Percentiles rank a stretch among this genome's conserved stretches.
Conservation (phyloP, 2,888 invertebrate genomes). For the Ganaspis brasiliensis region DNA sequence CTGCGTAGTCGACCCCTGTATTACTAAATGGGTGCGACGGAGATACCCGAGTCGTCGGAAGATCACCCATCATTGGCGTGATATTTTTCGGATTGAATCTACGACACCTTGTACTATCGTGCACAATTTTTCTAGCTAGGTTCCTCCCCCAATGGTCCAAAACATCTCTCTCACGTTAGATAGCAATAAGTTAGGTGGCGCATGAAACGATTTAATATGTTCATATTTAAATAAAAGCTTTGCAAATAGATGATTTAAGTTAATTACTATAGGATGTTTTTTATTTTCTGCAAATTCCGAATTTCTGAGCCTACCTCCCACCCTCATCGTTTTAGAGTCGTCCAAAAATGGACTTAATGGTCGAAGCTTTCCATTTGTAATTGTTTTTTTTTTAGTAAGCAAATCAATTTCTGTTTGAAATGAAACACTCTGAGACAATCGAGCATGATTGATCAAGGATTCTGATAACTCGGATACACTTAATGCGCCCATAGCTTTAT, state of each 20-base stretch:
- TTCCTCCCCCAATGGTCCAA: conserved; percentile 14
- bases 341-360: conserved; percentile 52
- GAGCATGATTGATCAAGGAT: background rate
- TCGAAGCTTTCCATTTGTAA: background rate
- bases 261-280: background rate
- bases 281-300: conserved; percentile 39
- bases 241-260: background rate
- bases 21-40: conserved; percentile 41
- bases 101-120: conserved; percentile 45
- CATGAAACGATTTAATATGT: background rate
- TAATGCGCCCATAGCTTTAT: background rate
- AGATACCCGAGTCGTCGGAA: conserved; percentile 43
- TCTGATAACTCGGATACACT: background rate
- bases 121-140: conserved; percentile 38
- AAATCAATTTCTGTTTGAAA: background rate
- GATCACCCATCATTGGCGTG: conserved; percentile 41
- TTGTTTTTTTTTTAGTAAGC: background rate
- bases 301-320: conserved; percentile 55
- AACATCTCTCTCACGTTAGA: background rate
- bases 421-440: background rate
- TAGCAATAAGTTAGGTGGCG: background rate
- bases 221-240: background rate
- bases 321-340: conserved; percentile 47
- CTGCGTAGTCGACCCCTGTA: conserved; percentile 48
- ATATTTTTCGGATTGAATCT: conserved; percentile 23